Percentiles rank a stretch among this genome's conserved stretches.
These are phyloP conservation scores for Lumbricus terrestris DNA, from an alignment of 2,888 invertebrate genomes.

Conservation along the genomic window DNA sequence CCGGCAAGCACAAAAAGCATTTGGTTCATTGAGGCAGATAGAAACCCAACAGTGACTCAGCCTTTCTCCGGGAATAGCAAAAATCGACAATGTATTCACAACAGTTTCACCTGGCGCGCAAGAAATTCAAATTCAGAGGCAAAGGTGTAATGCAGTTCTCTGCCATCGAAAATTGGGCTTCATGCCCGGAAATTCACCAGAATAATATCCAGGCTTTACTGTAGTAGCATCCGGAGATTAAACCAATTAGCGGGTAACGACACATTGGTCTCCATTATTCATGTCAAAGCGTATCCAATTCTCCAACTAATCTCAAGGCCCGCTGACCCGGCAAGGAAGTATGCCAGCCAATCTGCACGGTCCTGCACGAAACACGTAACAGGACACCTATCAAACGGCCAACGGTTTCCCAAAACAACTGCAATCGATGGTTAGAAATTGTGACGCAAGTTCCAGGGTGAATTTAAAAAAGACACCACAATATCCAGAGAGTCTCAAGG, in stretches of 20 bases:
- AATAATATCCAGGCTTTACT: neutral
- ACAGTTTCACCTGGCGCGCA: neutral
- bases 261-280: constrained; percentile 3
- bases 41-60: neutral
- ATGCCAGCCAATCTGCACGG: neutral
- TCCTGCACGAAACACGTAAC: neutral
- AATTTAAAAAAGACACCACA: no score
- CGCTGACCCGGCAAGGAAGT: neutral
- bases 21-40: no score
- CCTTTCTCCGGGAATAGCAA: neutral
- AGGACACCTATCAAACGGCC: neutral
- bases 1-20: neutral
- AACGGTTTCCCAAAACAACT: neutral
- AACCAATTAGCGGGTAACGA: neutral
- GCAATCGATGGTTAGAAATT: neutral
- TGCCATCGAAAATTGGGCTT: neutral
- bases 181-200: neutral
- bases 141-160: neutral
- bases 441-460: neutral
- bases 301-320: neutral
- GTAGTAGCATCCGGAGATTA: neutral
- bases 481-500: no score
- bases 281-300: neutral
- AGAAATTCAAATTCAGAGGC: neutral
- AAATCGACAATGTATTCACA: neutral